Evolutionary conservation across 2,113 vertebrate species (phyloP).

Genomic region (Lycocorax pyrrhopterus): DNA sequence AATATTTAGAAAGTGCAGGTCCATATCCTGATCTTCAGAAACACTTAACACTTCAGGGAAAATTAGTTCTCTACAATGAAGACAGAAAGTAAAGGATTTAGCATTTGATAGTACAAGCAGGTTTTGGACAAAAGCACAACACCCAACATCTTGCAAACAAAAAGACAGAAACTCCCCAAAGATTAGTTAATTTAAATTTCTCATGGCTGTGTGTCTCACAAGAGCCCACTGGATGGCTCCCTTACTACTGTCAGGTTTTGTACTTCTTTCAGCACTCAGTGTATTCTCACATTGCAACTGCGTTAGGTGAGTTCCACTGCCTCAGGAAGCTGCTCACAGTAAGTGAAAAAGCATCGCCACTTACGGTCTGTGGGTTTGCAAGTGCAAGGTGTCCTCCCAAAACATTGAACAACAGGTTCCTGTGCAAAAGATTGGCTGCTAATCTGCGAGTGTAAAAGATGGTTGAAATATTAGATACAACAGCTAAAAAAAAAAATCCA

Average conservation of each 20-base stretch:
- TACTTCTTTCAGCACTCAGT: not conserved
- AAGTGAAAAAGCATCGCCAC: not conserved
- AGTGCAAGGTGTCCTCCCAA: not conserved
- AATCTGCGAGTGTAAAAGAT: not conserved
- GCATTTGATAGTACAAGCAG: not conserved
- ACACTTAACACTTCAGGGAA: fast-evolving
- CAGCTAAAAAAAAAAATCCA: not conserved
- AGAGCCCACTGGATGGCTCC: constrained; percentile 5
- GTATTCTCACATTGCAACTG: fast-evolving
- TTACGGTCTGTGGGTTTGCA: not conserved
- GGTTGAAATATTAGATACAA: not conserved
- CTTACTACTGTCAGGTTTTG: not conserved
- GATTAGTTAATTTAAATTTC: not conserved
- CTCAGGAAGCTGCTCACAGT: not conserved
- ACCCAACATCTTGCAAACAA: not conserved
- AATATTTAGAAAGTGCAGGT: not conserved
- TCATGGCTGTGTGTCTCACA: not conserved
- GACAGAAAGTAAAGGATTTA: not conserved
- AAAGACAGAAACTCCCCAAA: not conserved
- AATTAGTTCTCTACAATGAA: not conserved
- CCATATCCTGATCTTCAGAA: not conserved
- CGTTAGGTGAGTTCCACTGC: fast-evolving
- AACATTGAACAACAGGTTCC: not conserved
- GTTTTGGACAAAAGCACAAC: not conserved
- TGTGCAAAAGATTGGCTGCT: not conserved